A percentile compares a stretch with the other conserved stretches of the same genome.
These are phyloP conservation scores for Diceros bicornis DNA, from an alignment of 2,797 vertebrate species.

Conservation along the genomic window DNA sequence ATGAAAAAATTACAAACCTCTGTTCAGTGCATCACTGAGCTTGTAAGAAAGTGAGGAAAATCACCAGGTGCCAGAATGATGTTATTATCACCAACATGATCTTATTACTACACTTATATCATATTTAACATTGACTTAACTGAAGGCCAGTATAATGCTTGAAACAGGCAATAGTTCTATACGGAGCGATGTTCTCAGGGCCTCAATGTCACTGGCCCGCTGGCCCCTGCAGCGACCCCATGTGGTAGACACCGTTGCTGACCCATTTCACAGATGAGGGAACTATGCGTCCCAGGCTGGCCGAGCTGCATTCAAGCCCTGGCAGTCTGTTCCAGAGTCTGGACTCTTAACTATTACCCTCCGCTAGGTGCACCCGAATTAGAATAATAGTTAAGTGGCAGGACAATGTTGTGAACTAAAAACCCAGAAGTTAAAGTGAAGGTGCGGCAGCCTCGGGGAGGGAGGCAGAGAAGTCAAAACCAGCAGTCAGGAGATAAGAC, in stretches of 20 bases:
- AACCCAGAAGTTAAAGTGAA: background rate
- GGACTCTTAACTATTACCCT: rapidly evolving
- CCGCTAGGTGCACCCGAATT: background rate
- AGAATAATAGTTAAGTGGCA: rapidly evolving
- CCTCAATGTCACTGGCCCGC: background rate
- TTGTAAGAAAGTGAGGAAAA: background rate
- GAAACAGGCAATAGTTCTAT: rapidly evolving
- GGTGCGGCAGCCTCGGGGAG: too few species aligned
- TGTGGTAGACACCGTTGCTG: too few species aligned
- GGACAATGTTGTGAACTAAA: background rate
- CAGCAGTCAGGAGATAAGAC: background rate
- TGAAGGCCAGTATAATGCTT: background rate
- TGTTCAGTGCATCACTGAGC: background rate
- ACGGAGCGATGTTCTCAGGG: rapidly evolving
- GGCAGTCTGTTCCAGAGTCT: background rate
- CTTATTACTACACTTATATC: rapidly evolving
- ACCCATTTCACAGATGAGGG: background rate
- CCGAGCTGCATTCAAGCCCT: background rate
- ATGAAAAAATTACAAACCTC: background rate
- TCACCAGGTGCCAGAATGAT: background rate
- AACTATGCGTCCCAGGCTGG: background rate
- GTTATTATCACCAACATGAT: background rate
- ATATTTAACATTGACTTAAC: rapidly evolving
- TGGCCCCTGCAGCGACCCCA: too few species aligned
- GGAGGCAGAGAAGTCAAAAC: background rate